Evolutionary conservation across 1,140 invertebrate genomes (phyloP).

Genomic region (Achroia grisella): DNA sequence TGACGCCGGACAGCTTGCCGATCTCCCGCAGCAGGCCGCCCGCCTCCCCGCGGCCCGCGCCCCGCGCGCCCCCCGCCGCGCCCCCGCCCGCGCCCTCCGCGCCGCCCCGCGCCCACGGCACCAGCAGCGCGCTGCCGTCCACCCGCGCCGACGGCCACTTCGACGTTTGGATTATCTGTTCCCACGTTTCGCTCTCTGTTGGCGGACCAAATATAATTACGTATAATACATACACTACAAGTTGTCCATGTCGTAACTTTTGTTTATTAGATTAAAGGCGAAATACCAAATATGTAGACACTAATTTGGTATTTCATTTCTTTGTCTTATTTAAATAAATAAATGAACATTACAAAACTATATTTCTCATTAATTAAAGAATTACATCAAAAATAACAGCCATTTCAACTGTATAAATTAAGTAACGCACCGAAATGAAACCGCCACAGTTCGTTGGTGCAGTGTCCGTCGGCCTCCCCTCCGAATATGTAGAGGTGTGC

Average conservation of each 20-base stretch:
- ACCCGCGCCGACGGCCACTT: constrained; percentile 81
- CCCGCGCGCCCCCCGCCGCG: constrained; percentile 2
- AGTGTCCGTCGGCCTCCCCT: constrained; percentile 82
- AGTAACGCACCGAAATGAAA: constrained; percentile 86
- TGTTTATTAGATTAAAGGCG: no score
- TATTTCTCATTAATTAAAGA: no score
- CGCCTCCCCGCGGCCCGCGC: constrained; percentile 9
- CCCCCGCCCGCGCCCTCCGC: not conserved
- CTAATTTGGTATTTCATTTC: no score
- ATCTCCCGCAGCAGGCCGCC: constrained; percentile 79
- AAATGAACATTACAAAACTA: not conserved
- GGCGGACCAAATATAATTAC: no score
- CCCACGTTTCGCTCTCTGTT: constrained; percentile 85
- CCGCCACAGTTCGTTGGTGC: constrained; percentile 88
- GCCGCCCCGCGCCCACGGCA: constrained; percentile 11
- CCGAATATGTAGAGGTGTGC: constrained; percentile 90
- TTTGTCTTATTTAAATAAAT: no score
- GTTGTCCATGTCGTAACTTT: no score
- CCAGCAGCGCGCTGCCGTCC: constrained; percentile 56
- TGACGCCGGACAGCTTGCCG: constrained; percentile 82
- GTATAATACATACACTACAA: no score
- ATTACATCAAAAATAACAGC: no score
- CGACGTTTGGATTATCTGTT: constrained; percentile 80
- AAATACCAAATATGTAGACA: no score
- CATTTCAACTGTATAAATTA: not conserved